phyloP scores from a whole-genome alignment of 2,797 vertebrate species.

The Hippocampus kuda region DNA sequence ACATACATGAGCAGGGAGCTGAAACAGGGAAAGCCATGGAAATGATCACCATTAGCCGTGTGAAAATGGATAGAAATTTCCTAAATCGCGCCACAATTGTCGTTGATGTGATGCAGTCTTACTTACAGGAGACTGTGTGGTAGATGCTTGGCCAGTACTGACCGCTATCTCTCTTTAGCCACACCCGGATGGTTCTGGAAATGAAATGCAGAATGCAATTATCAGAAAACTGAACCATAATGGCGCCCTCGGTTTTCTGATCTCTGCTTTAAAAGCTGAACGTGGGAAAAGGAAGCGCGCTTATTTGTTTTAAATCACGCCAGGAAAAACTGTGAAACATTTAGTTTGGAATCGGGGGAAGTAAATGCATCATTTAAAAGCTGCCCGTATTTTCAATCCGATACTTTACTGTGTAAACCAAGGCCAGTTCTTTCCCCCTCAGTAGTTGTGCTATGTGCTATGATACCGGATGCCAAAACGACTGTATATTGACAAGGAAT shows the following conservation, averaged over 20 bases:
- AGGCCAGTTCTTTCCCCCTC: background rate
- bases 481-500: too few species aligned
- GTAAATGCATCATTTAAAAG: background rate
- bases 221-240: background rate
- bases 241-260: background rate
- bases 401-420: too few species aligned
- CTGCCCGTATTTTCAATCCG: too few species aligned
- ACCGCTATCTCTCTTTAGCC: slow-evolving; percentile 96
- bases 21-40: slow-evolving; percentile 8
- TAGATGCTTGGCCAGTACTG: slow-evolving; percentile 98
- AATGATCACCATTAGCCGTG: background rate
- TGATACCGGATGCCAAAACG: background rate
- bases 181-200: slow-evolving; percentile 85
- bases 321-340: background rate
- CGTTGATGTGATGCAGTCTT: background rate
- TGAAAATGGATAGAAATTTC: background rate
- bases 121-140: slow-evolving; percentile 95
- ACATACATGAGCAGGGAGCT: slow-evolving; percentile 90
- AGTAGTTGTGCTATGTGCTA: background rate
- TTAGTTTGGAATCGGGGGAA: background rate
- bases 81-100: background rate
- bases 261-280: background rate
- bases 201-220: slow-evolving; percentile 7
- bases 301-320: background rate
- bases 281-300: background rate